These are phyloP conservation scores for Columbina picui DNA, from an alignment of 2,113 vertebrate species.

Conservation along the genomic window DNA sequence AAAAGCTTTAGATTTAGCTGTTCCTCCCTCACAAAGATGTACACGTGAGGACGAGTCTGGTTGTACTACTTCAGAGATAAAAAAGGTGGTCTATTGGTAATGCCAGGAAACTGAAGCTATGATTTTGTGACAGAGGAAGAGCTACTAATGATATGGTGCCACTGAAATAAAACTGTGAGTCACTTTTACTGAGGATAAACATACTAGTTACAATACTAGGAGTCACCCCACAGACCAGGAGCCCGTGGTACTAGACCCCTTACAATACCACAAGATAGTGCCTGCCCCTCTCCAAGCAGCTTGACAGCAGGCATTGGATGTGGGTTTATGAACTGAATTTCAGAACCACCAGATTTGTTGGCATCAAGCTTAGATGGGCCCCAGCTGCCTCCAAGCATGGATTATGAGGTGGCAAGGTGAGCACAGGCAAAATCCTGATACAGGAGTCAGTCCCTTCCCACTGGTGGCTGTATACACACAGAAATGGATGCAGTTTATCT, in stretches of 20 bases:
- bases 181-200: neutral
- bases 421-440: neutral
- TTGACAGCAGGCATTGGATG: fast-evolving
- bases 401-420: neutral
- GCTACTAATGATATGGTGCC: neutral
- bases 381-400: neutral
- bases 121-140: neutral
- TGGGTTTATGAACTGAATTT: neutral
- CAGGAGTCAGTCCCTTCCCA: neutral
- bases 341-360: neutral
- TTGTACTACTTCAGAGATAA: neutral
- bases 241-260: too few relatives aligned
- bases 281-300: neutral
- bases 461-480: neutral
- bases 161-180: neutral
- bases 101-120: neutral
- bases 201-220: neutral
- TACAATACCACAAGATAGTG: neutral
- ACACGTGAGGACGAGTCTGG: neutral
- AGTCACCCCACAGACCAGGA: neutral
- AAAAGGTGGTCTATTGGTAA: neutral
- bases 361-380: neutral
- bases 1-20: neutral
- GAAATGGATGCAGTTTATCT: neutral
- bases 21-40: neutral